Evolutionary conservation across 37 sponge, comb jelly and placozoan genomes (phyloP).

Genomic region (Hexactinellida sp.): DNA sequence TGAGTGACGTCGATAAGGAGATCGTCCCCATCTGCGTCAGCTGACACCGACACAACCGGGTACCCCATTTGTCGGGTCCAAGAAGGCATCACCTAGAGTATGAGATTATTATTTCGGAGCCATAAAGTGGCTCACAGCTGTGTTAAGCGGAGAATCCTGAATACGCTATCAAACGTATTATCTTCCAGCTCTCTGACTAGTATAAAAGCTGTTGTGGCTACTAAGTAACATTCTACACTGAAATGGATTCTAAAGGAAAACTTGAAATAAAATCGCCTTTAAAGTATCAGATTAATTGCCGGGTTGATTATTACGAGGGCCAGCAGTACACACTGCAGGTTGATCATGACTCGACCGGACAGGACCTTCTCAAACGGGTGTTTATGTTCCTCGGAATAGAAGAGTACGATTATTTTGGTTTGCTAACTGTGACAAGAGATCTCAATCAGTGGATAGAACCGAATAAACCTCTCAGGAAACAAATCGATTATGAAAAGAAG

Average conservation of each 20-base stretch:
- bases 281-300: background rate
- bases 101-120: conserved; percentile 24
- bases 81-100: conserved; percentile 71
- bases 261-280: too few relatives aligned
- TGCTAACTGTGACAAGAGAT: background rate
- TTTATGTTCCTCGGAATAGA: background rate
- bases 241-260: background rate
- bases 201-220: too few relatives aligned
- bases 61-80: conserved; percentile 93
- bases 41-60: conserved; percentile 65
- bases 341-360: background rate
- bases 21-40: conserved; percentile 28
- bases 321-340: background rate
- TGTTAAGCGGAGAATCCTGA: background rate
- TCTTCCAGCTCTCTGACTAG: too few relatives aligned
- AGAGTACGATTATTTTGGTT: background rate
- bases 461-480: background rate
- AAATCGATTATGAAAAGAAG: background rate
- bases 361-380: background rate
- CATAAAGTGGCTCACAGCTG: background rate
- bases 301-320: background rate
- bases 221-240: too few relatives aligned
- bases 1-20: background rate
- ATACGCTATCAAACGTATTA: too few relatives aligned
- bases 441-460: background rate